These are phyloP conservation scores for Arbacia lixula DNA, from an alignment of 53 echinoderm and acorn worm genomes.

Conservation along the genomic window DNA sequence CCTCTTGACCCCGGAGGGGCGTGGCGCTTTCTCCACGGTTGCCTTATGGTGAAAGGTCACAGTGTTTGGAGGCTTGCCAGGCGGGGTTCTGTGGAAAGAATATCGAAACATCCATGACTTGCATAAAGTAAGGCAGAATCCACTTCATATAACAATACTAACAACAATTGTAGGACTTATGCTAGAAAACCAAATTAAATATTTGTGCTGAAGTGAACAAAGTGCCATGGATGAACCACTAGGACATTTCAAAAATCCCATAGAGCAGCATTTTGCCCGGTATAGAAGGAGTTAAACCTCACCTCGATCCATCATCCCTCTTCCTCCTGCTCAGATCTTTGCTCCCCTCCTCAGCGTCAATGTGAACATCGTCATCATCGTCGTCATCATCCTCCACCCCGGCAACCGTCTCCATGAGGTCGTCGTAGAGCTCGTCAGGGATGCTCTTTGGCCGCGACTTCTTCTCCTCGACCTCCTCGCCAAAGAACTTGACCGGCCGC, in stretches of 20 bases:
- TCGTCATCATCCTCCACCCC: conserved; percentile 14
- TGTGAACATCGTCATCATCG: conserved; percentile 33
- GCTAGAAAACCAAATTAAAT: no score
- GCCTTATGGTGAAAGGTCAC: conserved; percentile 9
- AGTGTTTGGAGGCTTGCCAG: conserved; percentile 25
- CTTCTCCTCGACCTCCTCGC: conserved; percentile 22
- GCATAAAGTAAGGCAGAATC: no score
- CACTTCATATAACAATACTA: no score
- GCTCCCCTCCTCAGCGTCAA: conserved; percentile 3
- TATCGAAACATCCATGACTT: no score
- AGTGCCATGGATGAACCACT: no score
- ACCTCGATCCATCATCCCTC: conserved; percentile 8
- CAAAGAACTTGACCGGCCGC: conserved; percentile 48
- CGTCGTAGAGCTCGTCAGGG: conserved; percentile 26
- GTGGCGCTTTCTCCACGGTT: conserved; percentile 39
- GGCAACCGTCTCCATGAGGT: conserved; percentile 25
- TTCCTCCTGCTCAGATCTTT: conserved; percentile 5
- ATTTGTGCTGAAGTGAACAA: no score
- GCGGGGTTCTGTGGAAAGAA: conserved; percentile 2
- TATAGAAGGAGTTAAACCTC: no score
- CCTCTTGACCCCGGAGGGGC: conserved; percentile 46
- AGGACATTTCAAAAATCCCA: no score
- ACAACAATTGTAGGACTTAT: no score
- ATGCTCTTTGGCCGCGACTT: conserved; percentile 37
- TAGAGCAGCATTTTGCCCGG: no score